Percentiles rank a stretch among this genome's conserved stretches.
These are phyloP conservation scores for Oxygymnocypris stewartii DNA, from an alignment of 2,113 vertebrate genomes.

Conservation along the genomic window DNA sequence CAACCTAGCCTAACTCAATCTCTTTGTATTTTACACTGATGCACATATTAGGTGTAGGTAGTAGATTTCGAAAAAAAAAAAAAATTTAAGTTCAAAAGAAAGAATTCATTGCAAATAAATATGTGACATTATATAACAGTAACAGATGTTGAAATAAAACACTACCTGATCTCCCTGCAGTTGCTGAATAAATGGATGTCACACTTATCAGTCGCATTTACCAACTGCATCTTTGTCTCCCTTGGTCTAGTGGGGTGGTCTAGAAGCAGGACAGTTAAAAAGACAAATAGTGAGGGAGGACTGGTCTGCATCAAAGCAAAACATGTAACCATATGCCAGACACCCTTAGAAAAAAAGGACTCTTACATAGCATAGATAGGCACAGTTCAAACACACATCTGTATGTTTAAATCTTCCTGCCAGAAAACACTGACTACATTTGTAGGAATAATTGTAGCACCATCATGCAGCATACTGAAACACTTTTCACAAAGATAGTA, in stretches of 20 bases:
- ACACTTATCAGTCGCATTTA: constrained; percentile 36
- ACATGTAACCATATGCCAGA: neutral
- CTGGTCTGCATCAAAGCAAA: neutral
- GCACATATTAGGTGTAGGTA: neutral
- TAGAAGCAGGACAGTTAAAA: constrained; percentile 39
- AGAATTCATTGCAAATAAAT: neutral
- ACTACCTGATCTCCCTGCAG: constrained; percentile 13
- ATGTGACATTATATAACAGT: neutral
- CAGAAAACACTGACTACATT: constrained; percentile 3
- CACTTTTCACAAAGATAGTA: constrained; percentile 24
- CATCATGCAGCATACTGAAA: neutral
- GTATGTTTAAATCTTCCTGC: neutral
- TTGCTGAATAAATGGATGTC: constrained; percentile 41
- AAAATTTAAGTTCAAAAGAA: neutral
- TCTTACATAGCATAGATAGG: neutral
- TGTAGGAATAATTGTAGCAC: constrained; percentile 1
- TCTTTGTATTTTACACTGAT: neutral
- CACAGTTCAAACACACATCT: constrained; percentile 22
- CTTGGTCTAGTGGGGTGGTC: constrained; percentile 32
- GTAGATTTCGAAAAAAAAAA: neutral
- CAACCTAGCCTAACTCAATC: too few species aligned
- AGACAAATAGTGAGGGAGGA: constrained; percentile 1
- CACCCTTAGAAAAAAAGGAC: neutral
- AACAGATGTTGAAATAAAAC: constrained; percentile 13
- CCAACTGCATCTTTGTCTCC: constrained; percentile 20